phyloP scores from a whole-genome alignment of 2,797 vertebrate genomes.

The Myotis findleyi region DNA sequence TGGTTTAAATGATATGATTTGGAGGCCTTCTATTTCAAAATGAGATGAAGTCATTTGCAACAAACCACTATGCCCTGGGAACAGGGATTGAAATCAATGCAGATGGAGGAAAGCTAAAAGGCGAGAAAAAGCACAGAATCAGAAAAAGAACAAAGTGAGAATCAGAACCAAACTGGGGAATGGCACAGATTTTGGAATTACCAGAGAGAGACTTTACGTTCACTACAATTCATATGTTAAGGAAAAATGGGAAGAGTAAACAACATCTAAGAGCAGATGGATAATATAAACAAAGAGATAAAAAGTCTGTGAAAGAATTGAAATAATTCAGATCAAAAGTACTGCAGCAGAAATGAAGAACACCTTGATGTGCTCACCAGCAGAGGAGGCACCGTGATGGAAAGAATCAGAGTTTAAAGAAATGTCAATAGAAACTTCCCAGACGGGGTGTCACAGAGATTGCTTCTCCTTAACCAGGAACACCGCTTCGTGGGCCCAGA shows the following conservation, averaged over 20 bases:
- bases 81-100: background rate
- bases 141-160: background rate
- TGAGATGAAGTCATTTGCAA: background rate
- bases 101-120: background rate
- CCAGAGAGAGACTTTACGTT: background rate
- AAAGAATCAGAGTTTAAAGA: background rate
- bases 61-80: background rate
- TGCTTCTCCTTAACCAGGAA: background rate
- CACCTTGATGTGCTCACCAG: background rate
- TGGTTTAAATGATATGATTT: background rate
- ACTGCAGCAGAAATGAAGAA: background rate
- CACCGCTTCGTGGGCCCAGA: background rate
- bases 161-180: background rate
- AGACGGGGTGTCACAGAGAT: background rate
- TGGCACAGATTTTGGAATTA: background rate
- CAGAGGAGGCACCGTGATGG: background rate
- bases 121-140: background rate
- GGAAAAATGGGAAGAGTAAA: background rate
- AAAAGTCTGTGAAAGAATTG: background rate
- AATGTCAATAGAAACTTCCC: background rate
- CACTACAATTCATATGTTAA: background rate
- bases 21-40: background rate
- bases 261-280: background rate
- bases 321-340: background rate
- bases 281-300: background rate